Conservation (phyloP, 1,140 invertebrate genomes). For the Drosophila ohnishii region DNA sequence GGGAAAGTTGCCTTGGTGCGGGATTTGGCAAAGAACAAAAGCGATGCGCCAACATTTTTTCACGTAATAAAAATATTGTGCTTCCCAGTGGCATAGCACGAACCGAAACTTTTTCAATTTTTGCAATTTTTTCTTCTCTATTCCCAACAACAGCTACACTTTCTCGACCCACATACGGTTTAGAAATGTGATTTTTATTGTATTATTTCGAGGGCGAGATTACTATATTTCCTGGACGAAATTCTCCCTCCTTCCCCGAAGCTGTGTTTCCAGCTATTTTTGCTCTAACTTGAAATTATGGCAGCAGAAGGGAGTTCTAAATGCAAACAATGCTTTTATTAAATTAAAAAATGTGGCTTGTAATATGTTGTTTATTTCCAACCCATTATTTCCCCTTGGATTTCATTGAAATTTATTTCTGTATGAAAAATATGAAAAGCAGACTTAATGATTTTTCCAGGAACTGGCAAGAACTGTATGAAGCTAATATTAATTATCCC, state of each 20-base stretch:
- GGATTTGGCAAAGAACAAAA: slow-evolving; percentile 11
- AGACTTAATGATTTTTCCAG: neutral
- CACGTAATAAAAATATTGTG: slow-evolving; percentile 35
- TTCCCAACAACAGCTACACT: neutral
- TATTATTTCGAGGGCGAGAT: neutral
- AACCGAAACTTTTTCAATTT: slow-evolving; percentile 42
- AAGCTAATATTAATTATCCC: slow-evolving; percentile 24
- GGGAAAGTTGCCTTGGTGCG: slow-evolving; percentile 6
- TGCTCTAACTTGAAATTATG: slow-evolving; percentile 9
- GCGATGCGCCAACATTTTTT: slow-evolving; percentile 3
- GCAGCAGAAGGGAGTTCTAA: too few relatives aligned
- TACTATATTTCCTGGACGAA: neutral
- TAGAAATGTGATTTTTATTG: slow-evolving; percentile 20
- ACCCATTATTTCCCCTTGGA: neutral
- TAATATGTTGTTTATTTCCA: neutral
- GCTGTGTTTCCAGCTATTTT: neutral
- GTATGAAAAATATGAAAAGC: neutral
- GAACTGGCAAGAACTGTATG: neutral
- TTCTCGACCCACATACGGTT: slow-evolving; percentile 1
- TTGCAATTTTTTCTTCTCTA: slow-evolving; percentile 13
- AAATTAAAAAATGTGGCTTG: neutral
- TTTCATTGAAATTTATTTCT: slow-evolving; percentile 4
- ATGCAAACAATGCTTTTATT: slow-evolving; percentile 7
- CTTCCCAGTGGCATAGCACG: slow-evolving; percentile 4
- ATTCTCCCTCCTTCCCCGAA: neutral